Conservation (phyloP, 2,797 vertebrate genomes). For the Argentina silus region DNA sequence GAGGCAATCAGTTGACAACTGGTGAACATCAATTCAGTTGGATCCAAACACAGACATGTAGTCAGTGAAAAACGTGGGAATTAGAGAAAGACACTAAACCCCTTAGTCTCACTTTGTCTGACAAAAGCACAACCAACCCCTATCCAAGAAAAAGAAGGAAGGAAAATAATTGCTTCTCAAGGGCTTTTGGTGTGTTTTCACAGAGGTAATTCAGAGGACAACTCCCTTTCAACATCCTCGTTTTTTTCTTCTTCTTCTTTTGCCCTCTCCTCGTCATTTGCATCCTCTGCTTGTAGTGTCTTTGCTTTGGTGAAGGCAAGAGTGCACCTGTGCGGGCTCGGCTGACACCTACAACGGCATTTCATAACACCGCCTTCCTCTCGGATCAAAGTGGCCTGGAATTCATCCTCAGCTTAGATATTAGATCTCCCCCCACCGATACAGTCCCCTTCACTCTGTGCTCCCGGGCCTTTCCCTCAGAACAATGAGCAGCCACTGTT, state of each 20-base stretch:
- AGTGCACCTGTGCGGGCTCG: conserved; percentile 51
- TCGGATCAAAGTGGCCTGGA: conserved; percentile 50
- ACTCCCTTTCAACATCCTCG: conserved; percentile 46
- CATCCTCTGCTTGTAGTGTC: conserved; percentile 36
- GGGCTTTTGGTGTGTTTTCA: conserved; percentile 51
- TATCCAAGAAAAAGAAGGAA: conserved; percentile 67
- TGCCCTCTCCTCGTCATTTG: background rate
- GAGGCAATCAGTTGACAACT: background rate
- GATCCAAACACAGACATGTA: conserved; percentile 36
- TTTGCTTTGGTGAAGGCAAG: conserved; percentile 22
- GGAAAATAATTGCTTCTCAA: conserved; percentile 65
- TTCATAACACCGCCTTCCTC: conserved; percentile 28
- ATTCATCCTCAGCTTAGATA: conserved; percentile 41
- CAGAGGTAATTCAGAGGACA: conserved; percentile 62
- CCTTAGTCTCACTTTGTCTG: conserved; percentile 50
- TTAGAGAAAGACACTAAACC: conserved; percentile 52
- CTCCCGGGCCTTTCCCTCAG: background rate
- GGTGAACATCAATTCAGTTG: conserved; percentile 6
- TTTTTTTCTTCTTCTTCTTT: background rate
- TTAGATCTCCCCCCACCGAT: conserved; percentile 43
- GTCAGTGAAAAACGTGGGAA: conserved; percentile 61
- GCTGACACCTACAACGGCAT: conserved; percentile 47
- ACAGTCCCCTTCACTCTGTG: background rate
- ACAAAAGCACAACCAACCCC: conserved; percentile 45
- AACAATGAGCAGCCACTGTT: conserved; percentile 28